Evolutionary conservation across 2,888 invertebrate species (phyloP), one percentile per base, ranked within the genome.

Genomic region (Tiphia femorata): DNA sequence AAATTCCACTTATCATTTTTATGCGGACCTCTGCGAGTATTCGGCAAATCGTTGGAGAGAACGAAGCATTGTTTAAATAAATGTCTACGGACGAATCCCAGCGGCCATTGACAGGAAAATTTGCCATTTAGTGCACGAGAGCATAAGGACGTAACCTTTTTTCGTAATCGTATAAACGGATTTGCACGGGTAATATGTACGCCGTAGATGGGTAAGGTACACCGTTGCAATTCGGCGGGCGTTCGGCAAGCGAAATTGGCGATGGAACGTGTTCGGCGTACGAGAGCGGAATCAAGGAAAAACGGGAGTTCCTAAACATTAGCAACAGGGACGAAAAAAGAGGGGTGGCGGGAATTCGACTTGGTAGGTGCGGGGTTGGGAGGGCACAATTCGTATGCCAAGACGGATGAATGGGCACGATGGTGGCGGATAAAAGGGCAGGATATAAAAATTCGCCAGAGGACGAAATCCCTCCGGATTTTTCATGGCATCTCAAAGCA

Each of bases 181-280:
- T 70, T 70, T 70, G 27, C 64, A 59, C 60, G 52, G 64, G 69
- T 66, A 70, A 66, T 64, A 55, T 52, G 35, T 17, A 25, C 29
- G 16, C 29, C 30, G 53, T 41, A 41, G 49, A 64, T 38, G 67
- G 62, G 67, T 67, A 62, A 64, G 67, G 57, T 56, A 49, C 44
- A 49, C 44, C 21, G 68, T 70, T 70, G 62, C 60, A 59, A 70
- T 67, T 70, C 71, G 65, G 27, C 58, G 27, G 17, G 58, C 71
- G 70, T 70, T 52, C 56, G 49, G 59, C 50, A 48, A 60, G 58
- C 72, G 68, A 75, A 75, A 75, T 75, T 75, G 75, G 59, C 75
- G 72, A 71, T 67, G 64, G 69, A 62, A 75, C 75, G 75, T 75
- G 75, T 64, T 33, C 60, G 27, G 75, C 54, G 58, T 75, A 53